phyloP scores from a whole-genome alignment of 2,113 vertebrate genomes.

The Reinhardtius hippoglossoides region DNA sequence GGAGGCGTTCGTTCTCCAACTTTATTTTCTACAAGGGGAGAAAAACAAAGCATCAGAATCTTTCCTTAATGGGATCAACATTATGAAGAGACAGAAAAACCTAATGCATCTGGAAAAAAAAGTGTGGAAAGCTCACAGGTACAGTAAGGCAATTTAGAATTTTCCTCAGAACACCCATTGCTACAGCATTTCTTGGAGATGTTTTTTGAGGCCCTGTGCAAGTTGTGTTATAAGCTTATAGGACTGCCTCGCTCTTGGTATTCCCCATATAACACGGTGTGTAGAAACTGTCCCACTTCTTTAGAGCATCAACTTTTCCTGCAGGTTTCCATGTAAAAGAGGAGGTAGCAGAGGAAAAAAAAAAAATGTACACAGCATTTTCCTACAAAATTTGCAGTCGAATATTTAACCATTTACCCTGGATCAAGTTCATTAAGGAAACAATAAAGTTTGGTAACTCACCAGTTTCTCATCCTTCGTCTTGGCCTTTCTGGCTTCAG shows the following conservation, averaged over 20 bases:
- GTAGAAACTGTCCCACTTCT: not conserved
- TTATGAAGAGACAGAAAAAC: too few relatives aligned
- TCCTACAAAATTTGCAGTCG: not conserved
- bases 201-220: too few relatives aligned
- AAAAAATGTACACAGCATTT: not conserved
- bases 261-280: not conserved
- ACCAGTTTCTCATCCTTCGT: conserved; percentile 96
- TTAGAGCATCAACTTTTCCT: not conserved
- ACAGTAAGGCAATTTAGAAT: not conserved
- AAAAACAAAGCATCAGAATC: not conserved
- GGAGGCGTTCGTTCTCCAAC: conserved; percentile 90
- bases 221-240: not conserved
- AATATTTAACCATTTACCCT: not conserved
- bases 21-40: conserved; percentile 90
- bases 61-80: not conserved
- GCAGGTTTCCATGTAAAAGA: not conserved
- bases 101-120: too few relatives aligned
- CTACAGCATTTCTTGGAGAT: too few relatives aligned
- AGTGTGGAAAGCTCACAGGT: too few relatives aligned
- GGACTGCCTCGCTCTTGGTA: not conserved
- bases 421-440: not conserved
- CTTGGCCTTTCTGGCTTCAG: conserved; percentile 95
- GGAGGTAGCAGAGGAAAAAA: not conserved
- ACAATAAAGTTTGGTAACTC: conserved; percentile 6
- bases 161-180: not conserved